A percentile compares a stretch with the other conserved stretches of the same genome.
Evolutionary conservation across 2,888 invertebrate species (phyloP).

Genomic region (Pseudeuparius sepicola): DNA sequence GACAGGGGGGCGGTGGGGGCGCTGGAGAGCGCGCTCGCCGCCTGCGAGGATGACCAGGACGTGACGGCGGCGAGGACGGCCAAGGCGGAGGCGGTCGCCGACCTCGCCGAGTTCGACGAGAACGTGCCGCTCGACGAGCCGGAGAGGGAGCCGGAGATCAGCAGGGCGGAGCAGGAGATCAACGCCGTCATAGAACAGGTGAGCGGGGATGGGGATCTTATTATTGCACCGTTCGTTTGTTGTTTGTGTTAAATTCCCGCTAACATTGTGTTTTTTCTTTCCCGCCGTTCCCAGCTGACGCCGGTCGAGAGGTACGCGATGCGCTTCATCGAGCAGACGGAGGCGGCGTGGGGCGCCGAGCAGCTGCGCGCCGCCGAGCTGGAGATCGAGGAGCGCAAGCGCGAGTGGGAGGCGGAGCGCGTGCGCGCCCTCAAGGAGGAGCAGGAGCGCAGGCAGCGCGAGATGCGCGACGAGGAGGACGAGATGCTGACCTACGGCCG

Average conservation of each 20-base stretch:
- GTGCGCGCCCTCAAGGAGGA: conserved; percentile 59
- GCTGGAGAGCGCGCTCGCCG: conserved; percentile 74
- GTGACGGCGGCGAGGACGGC: conserved; percentile 73
- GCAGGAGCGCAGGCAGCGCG: conserved; percentile 49
- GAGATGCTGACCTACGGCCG: conserved; percentile 65
- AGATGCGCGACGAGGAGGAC: conserved; percentile 50
- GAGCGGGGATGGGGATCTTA: conserved; percentile 20
- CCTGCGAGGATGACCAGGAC: conserved; percentile 92
- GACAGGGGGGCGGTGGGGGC: conserved; percentile 54
- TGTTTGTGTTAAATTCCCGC: conserved; percentile 15
- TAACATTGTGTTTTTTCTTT: too few relatives aligned
- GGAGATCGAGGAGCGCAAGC: conserved; percentile 74
- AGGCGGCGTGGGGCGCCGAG: conserved; percentile 70
- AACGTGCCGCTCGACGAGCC: conserved; percentile 66
- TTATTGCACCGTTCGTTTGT: conserved; percentile 20
- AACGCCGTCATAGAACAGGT: conserved; percentile 64
- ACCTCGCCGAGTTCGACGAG: conserved; percentile 93
- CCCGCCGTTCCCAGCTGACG: conserved; percentile 71
- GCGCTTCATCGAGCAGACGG: conserved; percentile 80
- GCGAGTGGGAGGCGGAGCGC: conserved; percentile 81
- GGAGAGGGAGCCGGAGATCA: conserved; percentile 44
- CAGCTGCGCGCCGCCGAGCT: conserved; percentile 82
- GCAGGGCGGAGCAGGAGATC: conserved; percentile 64
- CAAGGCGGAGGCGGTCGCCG: conserved; percentile 80
- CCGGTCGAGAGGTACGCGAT: conserved; percentile 95